These are phyloP conservation scores for Isoperla grammatica DNA, from an alignment of 2,888 invertebrate genomes.

Conservation along the genomic window DNA sequence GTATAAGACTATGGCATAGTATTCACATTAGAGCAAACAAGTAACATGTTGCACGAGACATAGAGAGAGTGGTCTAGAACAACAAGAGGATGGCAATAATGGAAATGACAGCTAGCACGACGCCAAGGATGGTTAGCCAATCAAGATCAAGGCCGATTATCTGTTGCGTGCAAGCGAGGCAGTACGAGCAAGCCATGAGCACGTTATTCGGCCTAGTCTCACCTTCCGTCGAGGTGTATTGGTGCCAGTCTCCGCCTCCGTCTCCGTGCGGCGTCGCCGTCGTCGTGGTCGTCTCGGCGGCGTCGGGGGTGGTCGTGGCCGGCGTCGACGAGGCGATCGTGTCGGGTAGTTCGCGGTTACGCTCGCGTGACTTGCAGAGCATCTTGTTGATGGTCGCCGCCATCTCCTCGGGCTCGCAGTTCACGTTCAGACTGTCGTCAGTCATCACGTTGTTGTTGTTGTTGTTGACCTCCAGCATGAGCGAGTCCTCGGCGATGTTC, in stretches of 20 bases:
- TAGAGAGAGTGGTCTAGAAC: too few species aligned
- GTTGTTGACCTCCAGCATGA: too few species aligned
- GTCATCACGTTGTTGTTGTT: not conserved
- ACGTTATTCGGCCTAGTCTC: constrained; percentile 22
- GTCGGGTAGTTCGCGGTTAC: too few species aligned
- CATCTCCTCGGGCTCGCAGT: too few species aligned
- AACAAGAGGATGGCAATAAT: not conserved
- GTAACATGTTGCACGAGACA: too few species aligned
- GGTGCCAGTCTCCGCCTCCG: not conserved
- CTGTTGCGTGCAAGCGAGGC: constrained; percentile 63
- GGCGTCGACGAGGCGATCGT: not conserved
- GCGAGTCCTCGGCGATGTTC: too few species aligned
- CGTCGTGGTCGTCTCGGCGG: constrained; percentile 9
- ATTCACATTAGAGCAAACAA: too few species aligned
- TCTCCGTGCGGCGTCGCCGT: constrained; percentile 14
- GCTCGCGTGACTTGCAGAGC: too few species aligned
- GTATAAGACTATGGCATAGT: too few species aligned
- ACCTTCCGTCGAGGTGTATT: constrained; percentile 9
- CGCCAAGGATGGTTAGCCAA: constrained; percentile 61
- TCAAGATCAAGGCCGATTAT: constrained; percentile 63
- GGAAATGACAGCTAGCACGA: constrained; percentile 62
- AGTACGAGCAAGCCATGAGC: constrained; percentile 67
- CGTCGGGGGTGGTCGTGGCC: not conserved
- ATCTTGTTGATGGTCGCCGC: too few species aligned
- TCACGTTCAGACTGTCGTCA: constrained; percentile 7